Conservation (phyloP, 1,140 invertebrate genomes). For the Platyscapa corneri region DNA sequence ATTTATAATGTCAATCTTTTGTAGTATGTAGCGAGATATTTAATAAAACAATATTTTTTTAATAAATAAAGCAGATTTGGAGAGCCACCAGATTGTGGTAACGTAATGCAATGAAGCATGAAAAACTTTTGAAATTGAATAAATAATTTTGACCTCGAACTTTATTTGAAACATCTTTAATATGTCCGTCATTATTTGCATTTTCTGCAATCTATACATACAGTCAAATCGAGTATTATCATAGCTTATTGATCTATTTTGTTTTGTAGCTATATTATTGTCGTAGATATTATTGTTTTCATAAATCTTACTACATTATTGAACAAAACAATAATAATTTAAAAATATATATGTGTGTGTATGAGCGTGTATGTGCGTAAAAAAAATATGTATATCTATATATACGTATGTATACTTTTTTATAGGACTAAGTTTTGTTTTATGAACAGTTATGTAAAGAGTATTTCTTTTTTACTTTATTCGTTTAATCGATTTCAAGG, state of each 20-base stretch:
- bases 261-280: slow-evolving; percentile 64
- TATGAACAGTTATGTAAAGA: slow-evolving; percentile 37
- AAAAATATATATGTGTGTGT: slow-evolving; percentile 10
- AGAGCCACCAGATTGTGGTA: slow-evolving; percentile 72
- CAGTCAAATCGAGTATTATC: slow-evolving; percentile 61
- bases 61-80: slow-evolving; percentile 66
- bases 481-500: slow-evolving; percentile 33
- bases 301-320: slow-evolving; percentile 17
- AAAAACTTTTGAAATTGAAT: slow-evolving; percentile 53
- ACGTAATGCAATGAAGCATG: slow-evolving; percentile 73
- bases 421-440: slow-evolving; percentile 35
- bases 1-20: slow-evolving; percentile 17
- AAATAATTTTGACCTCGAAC: slow-evolving; percentile 38
- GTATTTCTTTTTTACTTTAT: slow-evolving; percentile 46
- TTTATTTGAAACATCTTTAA: slow-evolving; percentile 44
- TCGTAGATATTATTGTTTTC: slow-evolving; percentile 55
- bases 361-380: slow-evolving; percentile 7
- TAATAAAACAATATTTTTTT: background rate
- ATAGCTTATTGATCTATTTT: slow-evolving; percentile 65
- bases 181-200: slow-evolving; percentile 47
- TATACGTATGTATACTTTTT: slow-evolving; percentile 19
- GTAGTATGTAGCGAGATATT: slow-evolving; percentile 34
- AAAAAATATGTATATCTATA: slow-evolving; percentile 28
- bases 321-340: slow-evolving; percentile 3
- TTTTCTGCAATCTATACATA: slow-evolving; percentile 49